phyloP scores from a whole-genome alignment of 1,140 invertebrate genomes.

The Saccostrea glomerata region DNA sequence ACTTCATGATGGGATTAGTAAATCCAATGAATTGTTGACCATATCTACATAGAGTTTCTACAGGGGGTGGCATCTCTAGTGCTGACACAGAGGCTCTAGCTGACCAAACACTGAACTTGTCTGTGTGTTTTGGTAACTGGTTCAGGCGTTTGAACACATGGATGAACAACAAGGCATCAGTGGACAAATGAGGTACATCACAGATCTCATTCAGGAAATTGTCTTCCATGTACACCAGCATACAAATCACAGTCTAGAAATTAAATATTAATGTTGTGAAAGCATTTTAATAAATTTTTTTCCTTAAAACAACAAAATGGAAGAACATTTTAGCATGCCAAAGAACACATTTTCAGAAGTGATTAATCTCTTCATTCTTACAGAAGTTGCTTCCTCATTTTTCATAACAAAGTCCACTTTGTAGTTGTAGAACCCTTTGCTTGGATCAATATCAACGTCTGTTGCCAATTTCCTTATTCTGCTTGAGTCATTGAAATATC shows the following conservation, averaged over 20 bases:
- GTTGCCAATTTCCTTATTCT: not conserved
- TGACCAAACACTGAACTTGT: conserved; percentile 53
- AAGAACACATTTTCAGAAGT: too few species aligned
- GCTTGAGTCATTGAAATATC: conserved; percentile 38
- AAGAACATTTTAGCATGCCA: too few species aligned
- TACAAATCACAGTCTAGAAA: conserved; percentile 41
- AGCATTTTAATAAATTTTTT: too few species aligned
- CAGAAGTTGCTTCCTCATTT: conserved; percentile 48
- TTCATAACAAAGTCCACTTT: conserved; percentile 39
- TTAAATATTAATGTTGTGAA: not conserved
- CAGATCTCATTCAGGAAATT: conserved; percentile 55
- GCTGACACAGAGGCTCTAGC: conserved; percentile 56
- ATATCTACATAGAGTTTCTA: conserved; percentile 56
- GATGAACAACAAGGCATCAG: conserved; percentile 52
- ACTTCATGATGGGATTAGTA: conserved; percentile 59
- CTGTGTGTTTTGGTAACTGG: conserved; percentile 41
- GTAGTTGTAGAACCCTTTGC: conserved; percentile 45
- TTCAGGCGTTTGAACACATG: conserved; percentile 63
- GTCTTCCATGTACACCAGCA: conserved; percentile 53
- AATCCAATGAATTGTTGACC: conserved; percentile 59
- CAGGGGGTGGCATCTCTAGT: conserved; percentile 56
- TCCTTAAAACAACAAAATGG: too few species aligned
- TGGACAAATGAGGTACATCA: conserved; percentile 57
- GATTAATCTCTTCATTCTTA: conserved; percentile 25
- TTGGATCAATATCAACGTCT: conserved; percentile 50